These are phyloP conservation scores for Dasypus novemcinctus DNA, from an alignment of 2,113 vertebrate genomes.

Conservation along the genomic window DNA sequence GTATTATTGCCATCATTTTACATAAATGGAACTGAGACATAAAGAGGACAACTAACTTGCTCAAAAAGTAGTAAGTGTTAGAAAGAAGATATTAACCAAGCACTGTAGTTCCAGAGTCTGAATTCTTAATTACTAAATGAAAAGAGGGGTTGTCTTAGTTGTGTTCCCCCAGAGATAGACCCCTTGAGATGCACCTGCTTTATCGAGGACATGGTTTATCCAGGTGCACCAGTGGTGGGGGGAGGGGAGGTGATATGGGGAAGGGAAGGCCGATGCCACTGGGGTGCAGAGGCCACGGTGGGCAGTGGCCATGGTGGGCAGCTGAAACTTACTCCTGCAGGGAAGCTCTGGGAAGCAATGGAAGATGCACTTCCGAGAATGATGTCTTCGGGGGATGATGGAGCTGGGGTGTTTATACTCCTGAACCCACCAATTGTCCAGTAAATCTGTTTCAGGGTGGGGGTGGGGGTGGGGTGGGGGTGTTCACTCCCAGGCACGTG, in stretches of 20 bases:
- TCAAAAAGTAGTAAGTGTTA: background rate
- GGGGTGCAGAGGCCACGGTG: background rate
- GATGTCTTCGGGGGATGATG: background rate
- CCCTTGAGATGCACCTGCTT: background rate
- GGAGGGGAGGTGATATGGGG: background rate
- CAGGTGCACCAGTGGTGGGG: accelerated
- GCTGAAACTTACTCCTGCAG: background rate
- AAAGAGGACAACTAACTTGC: background rate
- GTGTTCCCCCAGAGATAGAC: background rate
- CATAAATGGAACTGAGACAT: background rate
- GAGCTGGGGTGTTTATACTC: background rate
- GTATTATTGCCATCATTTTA: background rate
- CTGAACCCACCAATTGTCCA: background rate
- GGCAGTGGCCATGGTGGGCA: background rate
- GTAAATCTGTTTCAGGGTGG: background rate
- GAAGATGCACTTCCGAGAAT: background rate
- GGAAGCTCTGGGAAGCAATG: background rate
- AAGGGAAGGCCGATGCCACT: background rate
- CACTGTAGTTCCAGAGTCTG: background rate
- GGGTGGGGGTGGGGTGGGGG: background rate
- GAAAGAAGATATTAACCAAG: background rate
- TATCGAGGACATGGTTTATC: no score
- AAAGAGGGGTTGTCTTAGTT: background rate
- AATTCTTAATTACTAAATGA: background rate
- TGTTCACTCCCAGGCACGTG: background rate